Evolutionary conservation across 2,797 vertebrate genomes (phyloP).

Genomic region (Microchirus variegatus): DNA sequence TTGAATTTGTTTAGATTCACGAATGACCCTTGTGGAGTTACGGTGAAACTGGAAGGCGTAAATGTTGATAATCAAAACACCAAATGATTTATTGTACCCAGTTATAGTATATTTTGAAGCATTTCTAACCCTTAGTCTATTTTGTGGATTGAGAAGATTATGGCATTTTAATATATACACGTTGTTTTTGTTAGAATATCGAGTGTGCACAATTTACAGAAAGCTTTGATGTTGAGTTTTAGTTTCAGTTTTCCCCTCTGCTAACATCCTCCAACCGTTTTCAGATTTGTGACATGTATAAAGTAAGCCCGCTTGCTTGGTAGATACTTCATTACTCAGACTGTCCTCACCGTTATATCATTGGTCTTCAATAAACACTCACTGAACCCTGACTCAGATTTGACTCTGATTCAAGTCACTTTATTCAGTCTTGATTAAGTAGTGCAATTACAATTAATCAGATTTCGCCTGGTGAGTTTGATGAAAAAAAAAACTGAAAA

Average conservation of each 20-base stretch:
- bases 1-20: conserved; percentile 31
- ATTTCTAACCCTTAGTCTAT: conserved; percentile 63
- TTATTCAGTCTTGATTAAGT: conserved; percentile 4
- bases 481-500: too few relatives aligned
- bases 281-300: conserved; percentile 55
- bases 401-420: background rate
- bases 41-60: conserved; percentile 64
- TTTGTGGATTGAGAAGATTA: conserved; percentile 65
- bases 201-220: conserved; percentile 66
- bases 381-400: conserved; percentile 53
- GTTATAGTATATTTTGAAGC: conserved; percentile 56
- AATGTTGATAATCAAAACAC: conserved; percentile 61
- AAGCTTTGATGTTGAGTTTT: conserved; percentile 59
- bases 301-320: conserved; percentile 69
- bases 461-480: too few relatives aligned
- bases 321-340: conserved; percentile 68
- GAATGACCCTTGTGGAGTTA: conserved; percentile 22
- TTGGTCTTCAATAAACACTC: conserved; percentile 82
- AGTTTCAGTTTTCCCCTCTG: conserved; percentile 49
- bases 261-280: conserved; percentile 69
- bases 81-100: conserved; percentile 69
- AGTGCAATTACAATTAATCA: too few relatives aligned
- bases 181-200: conserved; percentile 63
- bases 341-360: conserved; percentile 71
- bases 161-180: conserved; percentile 77